Evolutionary conservation across 1,140 invertebrate species (phyloP), one percentile per base, ranked within the genome.

Genomic region (Bombus waltoni): DNA sequence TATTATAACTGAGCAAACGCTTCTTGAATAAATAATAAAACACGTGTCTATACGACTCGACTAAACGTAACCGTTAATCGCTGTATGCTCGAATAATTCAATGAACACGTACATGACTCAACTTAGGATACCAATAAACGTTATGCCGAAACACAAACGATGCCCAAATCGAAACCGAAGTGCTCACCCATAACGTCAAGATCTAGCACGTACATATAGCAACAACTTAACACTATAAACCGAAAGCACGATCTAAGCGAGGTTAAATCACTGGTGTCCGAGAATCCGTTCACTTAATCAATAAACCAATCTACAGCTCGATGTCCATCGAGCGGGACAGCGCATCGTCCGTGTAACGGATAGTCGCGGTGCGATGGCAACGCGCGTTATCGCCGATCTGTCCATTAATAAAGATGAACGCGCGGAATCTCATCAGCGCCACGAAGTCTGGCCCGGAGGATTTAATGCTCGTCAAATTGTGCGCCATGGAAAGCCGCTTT

Each of bases 401-500:
- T 82, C 86, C 83, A 73, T 68, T 89, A 82, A 89, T 87, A 77
- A 87, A 89, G 75, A 74, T 75, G 76, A 75, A 44, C 75, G 75
- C 79, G 44, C 22, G 22, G 57, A 53, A 86, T 83, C 85, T 62
- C 75, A 40, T 28, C 74, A 75, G 75, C 42, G 68, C 62, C 66
- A 35, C 38, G 15, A 81, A 53, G 75, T 78, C 59, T 72, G 59
- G 57, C 15, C 59, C 25, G 28, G 4, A 47, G 81, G 81, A 81
- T 89, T 85, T 83, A 90, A 85, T 42, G 74, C 70, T 73, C 81
- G 81, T 89, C 87, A 66, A 75, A 73, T 79, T 75, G 84, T 74
- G 66, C 71, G 40, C 78, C 57, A 66, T 18, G 73, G 40, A 86
- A 89, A 90, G 87, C 83, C 82, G 86, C 71, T 90, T 90, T 90